phyloP scores from a whole-genome alignment of 2,113 vertebrate genomes.

The Brachyistius frenatus region DNA sequence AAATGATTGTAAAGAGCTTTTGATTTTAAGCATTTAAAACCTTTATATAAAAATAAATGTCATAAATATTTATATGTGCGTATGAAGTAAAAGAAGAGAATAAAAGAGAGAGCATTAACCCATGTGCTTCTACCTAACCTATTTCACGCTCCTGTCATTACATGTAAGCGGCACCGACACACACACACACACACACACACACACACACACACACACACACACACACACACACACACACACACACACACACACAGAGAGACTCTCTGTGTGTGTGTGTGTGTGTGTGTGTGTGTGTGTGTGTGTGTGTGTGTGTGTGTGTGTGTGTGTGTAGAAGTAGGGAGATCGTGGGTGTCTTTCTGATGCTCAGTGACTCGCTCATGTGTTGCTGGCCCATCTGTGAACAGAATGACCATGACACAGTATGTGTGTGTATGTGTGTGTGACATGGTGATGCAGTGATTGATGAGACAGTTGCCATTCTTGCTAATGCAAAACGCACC shows the following conservation, averaged over 20 bases:
- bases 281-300: conserved; percentile 36
- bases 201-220: conserved; percentile 27
- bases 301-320: conserved; percentile 51
- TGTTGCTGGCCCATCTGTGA: conserved; percentile 91
- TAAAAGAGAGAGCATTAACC: conserved; percentile 62
- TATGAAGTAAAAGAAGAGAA: conserved; percentile 41
- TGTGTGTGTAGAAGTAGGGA: conserved; percentile 56
- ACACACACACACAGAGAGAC: background rate
- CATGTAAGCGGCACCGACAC: conserved; percentile 67
- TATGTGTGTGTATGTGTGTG: conserved; percentile 45
- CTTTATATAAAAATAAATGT: conserved; percentile 15
- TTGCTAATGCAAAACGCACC: conserved; percentile 82
- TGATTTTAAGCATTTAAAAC: background rate
- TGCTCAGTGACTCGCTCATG: conserved; percentile 83
- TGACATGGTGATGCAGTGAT: conserved; percentile 82
- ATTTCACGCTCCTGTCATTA: conserved; percentile 77
- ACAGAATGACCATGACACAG: conserved; percentile 76
- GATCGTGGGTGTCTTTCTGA: conserved; percentile 75
- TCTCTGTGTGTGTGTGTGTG: no score
- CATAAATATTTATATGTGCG: conserved; percentile 35
- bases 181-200: background rate
- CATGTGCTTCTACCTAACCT: conserved; percentile 82
- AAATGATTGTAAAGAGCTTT: background rate
- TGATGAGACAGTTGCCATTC: conserved; percentile 92
- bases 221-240: conserved; percentile 14